A percentile compares a stretch with the other conserved stretches of the same genome.
Evolutionary conservation across 2,113 vertebrate species (phyloP).

Genomic region (Struthio camelus): DNA sequence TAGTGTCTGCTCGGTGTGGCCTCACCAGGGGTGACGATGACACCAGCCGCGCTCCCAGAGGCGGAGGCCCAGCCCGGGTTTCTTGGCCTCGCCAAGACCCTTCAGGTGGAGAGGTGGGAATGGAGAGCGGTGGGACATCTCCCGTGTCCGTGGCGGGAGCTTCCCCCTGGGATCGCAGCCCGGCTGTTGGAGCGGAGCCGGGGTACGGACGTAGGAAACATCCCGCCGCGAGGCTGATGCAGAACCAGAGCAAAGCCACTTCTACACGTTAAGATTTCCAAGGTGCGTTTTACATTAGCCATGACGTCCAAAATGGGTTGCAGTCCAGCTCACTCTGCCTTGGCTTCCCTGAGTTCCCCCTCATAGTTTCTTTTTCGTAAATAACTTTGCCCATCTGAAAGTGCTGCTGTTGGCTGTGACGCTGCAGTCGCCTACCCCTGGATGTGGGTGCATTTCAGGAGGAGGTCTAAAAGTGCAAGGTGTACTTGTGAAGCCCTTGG

Average conservation of each 20-base stretch:
- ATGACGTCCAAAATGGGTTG: background rate
- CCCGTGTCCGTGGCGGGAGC: rapidly evolving
- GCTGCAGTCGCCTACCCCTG: too few species aligned
- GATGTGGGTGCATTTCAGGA: background rate
- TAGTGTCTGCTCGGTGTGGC: too few species aligned
- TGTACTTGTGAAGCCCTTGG: background rate
- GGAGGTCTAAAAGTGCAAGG: background rate
- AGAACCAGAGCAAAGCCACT: background rate
- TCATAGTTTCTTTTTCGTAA: background rate
- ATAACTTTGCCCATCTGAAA: background rate
- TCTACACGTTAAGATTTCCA: background rate
- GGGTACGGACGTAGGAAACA: background rate
- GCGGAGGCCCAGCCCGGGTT: background rate
- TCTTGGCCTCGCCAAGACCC: rapidly evolving
- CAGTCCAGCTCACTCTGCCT: background rate
- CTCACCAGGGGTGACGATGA: too few species aligned
- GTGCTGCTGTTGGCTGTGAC: background rate
- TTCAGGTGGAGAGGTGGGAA: background rate
- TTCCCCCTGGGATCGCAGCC: background rate
- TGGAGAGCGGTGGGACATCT: rapidly evolving
- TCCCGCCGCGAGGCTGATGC: background rate
- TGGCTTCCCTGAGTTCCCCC: background rate
- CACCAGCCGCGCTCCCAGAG: too few species aligned
- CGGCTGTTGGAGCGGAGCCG: background rate
- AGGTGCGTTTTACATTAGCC: rapidly evolving